Base-by-base conservation (phyloP, 2,113 vertebrate genomes). In the Mastomys natalensis region DNA sequence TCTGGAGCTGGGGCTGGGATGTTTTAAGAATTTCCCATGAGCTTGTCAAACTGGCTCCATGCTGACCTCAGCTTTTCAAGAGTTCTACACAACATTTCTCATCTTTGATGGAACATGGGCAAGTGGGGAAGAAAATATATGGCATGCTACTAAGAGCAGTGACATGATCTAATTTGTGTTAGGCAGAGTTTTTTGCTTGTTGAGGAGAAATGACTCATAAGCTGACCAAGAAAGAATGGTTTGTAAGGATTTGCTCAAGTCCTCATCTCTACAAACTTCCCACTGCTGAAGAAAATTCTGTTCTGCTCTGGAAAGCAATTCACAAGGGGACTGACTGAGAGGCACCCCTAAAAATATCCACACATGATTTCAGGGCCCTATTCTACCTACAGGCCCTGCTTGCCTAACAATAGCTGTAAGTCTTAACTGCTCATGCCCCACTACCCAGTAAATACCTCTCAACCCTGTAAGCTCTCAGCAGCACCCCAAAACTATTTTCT, bases 51-150 rank as follows among this genome's bases (percentile, higher is more conserved):
- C 62, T 43, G 80, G n/a, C 86, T 94, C 78, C 87, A 3, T 53
- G 81, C 72, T 91, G 94, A 90, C 87, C 77, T 92, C 86, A 40
- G 40, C 64, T 60, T 82, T 70, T 90, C 70, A 94, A 68, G 73
- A 95, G 73, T 88, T 90, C 95, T 53, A 40, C 29, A 82, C 87
- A 66, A 34, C 72, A n/a, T 95, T 92, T 76, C 94, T 98, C 72
- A 88, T 95, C 62, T 86, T 60, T 85, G 92, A 96, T 91, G 96
- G 93, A 88, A 87, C n/a, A 51, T 8, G 40, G 77, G 37, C 55
- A 91, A 91, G 51, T 31, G 24, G 31, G 13, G 51, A 87, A 84
- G 78, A 89, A 96, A 90, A 97, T 81, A 72, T 64, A 85, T 34
- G 45, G 90, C 68, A 58, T 31, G 77, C 53, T 96, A 34, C 73